phyloP scores from a whole-genome alignment of 2,888 invertebrate genomes.

The Mythimna vitellina region DNA sequence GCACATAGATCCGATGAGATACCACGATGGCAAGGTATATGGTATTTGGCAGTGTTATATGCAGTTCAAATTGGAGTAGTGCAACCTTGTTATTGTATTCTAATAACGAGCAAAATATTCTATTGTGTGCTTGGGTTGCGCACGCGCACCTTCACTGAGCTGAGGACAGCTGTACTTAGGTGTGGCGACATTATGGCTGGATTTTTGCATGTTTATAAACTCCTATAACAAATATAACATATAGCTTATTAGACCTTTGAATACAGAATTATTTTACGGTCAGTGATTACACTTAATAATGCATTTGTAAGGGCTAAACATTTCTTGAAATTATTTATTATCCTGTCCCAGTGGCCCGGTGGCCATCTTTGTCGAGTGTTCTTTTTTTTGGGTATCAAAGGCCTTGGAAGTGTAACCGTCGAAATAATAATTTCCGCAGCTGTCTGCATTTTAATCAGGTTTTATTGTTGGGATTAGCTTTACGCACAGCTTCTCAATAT shows the following conservation, averaged over 20 bases:
- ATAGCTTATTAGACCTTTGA: neutral
- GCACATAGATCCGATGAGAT: conserved; percentile 40
- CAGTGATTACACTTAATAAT: neutral
- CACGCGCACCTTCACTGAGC: conserved; percentile 69
- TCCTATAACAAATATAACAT: neutral
- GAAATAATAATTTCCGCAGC: conserved; percentile 60
- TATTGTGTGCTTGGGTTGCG: conserved; percentile 74
- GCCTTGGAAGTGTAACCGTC: conserved; percentile 50
- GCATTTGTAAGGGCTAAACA: conserved; percentile 1
- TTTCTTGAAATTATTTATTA: conserved; percentile 15
- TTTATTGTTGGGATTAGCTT: conserved; percentile 54
- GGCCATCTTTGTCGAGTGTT: conserved; percentile 28
- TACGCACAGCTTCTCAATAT: conserved; percentile 29
- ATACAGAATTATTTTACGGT: conserved; percentile 5
- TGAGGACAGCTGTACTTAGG: conserved; percentile 60
- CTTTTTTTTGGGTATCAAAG: conserved; percentile 24
- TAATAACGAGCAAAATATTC: conserved; percentile 82
- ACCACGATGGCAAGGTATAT: conserved; percentile 13
- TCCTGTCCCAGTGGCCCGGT: conserved; percentile 2
- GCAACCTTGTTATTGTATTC: conserved; percentile 85
- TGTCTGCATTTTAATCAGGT: conserved; percentile 56
- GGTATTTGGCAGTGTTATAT: conserved; percentile 61
- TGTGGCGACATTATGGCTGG: conserved; percentile 41
- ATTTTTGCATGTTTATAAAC: conserved; percentile 38
- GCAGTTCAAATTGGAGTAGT: conserved; percentile 72